Base-by-base conservation (phyloP, 2,113 vertebrate species). In the Pedetes capensis region DNA sequence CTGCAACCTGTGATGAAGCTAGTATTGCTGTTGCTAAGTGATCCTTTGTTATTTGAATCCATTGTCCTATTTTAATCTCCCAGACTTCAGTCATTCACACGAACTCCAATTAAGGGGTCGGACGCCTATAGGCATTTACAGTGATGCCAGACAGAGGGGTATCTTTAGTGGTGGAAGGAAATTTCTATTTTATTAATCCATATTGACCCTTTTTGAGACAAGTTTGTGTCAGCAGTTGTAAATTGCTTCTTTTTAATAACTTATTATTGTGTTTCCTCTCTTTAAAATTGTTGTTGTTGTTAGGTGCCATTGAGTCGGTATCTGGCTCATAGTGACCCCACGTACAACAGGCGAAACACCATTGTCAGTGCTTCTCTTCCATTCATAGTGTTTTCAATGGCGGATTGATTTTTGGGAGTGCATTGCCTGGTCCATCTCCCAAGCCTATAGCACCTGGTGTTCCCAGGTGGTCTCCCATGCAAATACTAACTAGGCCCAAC, bases 201-300 rank as follows among this genome's bases (percentile, higher is more conserved):
- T 66, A 75, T 75, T 37, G 18, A 72, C 23, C n/a, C 39, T 91
- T 95, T 95, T 63, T 34, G 84, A 34, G 23, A 64, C 8, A 79
- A 71, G 23, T 89, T 55, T 68, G 7, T 87, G 42, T 51, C 47
- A 64, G 66, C 34, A 51, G 44, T 75, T 91, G 16, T 80, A 37
- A 63, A 23, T 61, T 93, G 27, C 42, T 85, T 88, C 51, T 39
- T 63, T 75, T 74, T 71, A 51, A 74, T 51, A 42, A n/a, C 75
- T 90, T 96, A 47, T 78, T 86, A 61, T 86, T 47, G 29, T 47
- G 32, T 78, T 94, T 90, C 71, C 53, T 78, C 18, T 90, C 74
- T 88, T 78, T 37, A 87, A n/a, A n/a, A n/a, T n/a, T n/a, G n/a
- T n/a, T n/a, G n/a, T n/a, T n/a, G n/a, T n/a, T n/a, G n/a, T n/a